These are phyloP conservation scores for Numenius arquata DNA, from an alignment of 2,113 vertebrate genomes.

Conservation along the genomic window DNA sequence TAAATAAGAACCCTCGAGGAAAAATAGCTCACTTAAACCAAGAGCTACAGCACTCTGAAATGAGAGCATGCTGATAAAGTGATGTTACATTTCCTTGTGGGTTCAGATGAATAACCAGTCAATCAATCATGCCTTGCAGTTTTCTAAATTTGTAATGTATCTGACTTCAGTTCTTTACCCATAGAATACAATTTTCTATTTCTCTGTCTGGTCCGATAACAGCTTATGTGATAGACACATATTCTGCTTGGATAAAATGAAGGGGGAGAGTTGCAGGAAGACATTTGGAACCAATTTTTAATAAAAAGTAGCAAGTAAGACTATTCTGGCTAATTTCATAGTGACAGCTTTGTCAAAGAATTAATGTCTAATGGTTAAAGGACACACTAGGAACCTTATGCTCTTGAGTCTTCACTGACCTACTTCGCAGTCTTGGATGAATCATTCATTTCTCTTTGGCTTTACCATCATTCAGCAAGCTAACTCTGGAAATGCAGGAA, in stretches of 20 bases:
- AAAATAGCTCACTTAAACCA: slow-evolving; percentile 29
- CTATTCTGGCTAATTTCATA: background rate
- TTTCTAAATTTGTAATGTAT: slow-evolving; percentile 28
- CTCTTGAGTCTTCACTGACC: background rate
- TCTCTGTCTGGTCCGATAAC: background rate
- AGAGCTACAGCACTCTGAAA: slow-evolving; percentile 6
- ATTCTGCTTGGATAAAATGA: background rate
- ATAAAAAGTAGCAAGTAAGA: background rate
- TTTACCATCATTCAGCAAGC: background rate
- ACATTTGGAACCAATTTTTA: background rate
- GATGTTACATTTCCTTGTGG: slow-evolving; percentile 29
- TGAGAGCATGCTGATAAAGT: background rate
- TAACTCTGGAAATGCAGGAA: background rate
- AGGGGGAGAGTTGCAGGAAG: background rate
- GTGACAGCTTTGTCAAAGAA: background rate
- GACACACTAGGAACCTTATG: background rate
- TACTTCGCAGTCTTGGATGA: background rate
- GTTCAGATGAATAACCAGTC: slow-evolving; percentile 31
- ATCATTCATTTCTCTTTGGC: background rate
- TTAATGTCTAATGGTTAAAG: background rate
- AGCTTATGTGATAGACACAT: background rate
- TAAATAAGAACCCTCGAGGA: background rate
- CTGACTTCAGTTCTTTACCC: background rate
- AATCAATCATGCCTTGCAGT: slow-evolving; percentile 23
- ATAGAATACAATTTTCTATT: background rate